Evolutionary conservation across 2,113 vertebrate species (phyloP), one percentile per base, ranked within the genome.

Genomic region (Polypterus bichir): DNA sequence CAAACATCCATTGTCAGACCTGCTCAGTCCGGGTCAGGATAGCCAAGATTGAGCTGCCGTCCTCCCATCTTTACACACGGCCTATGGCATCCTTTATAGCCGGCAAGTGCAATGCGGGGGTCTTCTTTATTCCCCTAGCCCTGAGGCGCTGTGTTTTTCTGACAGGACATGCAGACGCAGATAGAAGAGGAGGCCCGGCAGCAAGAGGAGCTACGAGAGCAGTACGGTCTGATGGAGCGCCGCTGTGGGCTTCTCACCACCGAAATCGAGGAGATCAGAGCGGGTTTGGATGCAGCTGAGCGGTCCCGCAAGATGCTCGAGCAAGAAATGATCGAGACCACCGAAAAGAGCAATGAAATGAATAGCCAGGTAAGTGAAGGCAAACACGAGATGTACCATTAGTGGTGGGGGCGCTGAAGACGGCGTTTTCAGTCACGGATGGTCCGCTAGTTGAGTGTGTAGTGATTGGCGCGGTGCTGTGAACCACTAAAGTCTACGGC

Each of bases 141-240:
- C 51, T 53, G 7, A n/a, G 51, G 2, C 7, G 51, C 10, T 53
- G 27, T 27, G 27, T 27, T 62, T 44, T 27, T 27, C 11, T 46
- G 45, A 4, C 72, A 88, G 85, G 86, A 88, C 63, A 71, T 84
- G 59, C 83, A 88, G 79, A 70, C 66, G 47, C 85, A 87, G 79
- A 66, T 85, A 70, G 86, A 88, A 68, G 85, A 88, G 63, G 84
- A 86, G 59, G 59, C 66, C 0, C 67, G 77, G 3, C 66, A 71
- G 60, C 80, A 81, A 1, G 84, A 87, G 66, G 80, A 81, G 63
- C 59, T 49, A 56, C 64, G 67, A 61, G 86, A 88, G 75, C 83
- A 87, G 73, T 75, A 74, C 58, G 62, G 61, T 0, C 73, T 78
- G 2, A 1, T 79, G 68, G 86, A 88, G 57, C 75, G 86, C 9